A percentile compares a stretch with the other conserved stretches of the same genome.
These are phyloP conservation scores for Diabrotica undecimpunctata DNA, from an alignment of 1,140 invertebrate genomes.

Conservation along the genomic window DNA sequence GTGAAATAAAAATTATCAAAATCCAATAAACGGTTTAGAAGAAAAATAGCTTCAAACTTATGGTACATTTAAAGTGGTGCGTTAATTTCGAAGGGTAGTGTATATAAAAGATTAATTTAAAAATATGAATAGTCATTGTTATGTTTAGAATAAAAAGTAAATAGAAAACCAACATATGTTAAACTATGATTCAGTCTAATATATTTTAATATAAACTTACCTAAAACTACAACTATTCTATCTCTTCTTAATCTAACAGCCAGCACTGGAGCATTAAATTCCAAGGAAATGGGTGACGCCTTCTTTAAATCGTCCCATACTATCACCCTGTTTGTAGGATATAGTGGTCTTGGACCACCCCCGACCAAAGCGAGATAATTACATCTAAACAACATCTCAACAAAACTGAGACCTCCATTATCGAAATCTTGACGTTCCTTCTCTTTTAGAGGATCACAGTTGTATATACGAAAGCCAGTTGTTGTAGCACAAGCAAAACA, in stretches of 20 bases:
- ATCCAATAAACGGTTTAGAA: too few species aligned
- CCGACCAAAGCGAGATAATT: conserved; percentile 96
- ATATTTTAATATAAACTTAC: conserved; percentile 36
- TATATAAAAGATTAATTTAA: too few species aligned
- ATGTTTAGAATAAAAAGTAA: too few species aligned
- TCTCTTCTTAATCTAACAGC: conserved; percentile 88
- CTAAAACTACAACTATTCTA: conserved; percentile 90
- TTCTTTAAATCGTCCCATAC: conserved; percentile 98
- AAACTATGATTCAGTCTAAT: too few species aligned
- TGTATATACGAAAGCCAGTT: conserved; percentile 96
- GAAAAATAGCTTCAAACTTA: too few species aligned
- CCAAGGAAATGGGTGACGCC: conserved; percentile 85
- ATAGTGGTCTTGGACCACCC: conserved; percentile 85
- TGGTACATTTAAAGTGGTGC: too few species aligned
- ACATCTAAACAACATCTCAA: conserved; percentile 97
- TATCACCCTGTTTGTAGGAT: conserved; percentile 93
- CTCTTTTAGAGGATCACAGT: conserved; percentile 94
- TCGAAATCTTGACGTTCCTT: conserved; percentile 90
- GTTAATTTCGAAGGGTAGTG: too few species aligned
- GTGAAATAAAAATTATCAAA: too few species aligned
- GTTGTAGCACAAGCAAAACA: conserved; percentile 98
- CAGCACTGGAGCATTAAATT: conserved; percentile 88
- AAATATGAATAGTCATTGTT: too few species aligned
- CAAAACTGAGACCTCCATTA: conserved; percentile 83
- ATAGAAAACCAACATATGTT: too few species aligned